Evolutionary conservation across 2,797 vertebrate species (phyloP).

Genomic region (Urosaurus nigricauda): DNA sequence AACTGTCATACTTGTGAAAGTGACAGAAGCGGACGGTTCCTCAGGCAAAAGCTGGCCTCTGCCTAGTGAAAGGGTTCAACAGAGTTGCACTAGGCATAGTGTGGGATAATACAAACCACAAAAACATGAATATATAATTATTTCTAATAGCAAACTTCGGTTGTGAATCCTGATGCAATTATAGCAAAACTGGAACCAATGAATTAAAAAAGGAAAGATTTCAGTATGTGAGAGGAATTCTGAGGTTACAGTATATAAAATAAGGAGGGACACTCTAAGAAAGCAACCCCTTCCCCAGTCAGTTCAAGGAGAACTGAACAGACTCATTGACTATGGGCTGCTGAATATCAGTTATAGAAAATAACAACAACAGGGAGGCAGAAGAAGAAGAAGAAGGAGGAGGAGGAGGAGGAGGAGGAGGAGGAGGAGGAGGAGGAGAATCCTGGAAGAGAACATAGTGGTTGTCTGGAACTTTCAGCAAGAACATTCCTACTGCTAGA

Average conservation of each 20-base stretch:
- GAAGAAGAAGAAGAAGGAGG: too few species aligned
- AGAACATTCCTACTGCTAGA: background rate
- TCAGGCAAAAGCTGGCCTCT: too few species aligned
- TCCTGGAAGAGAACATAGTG: too few species aligned
- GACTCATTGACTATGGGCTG: background rate
- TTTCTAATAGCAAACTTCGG: background rate
- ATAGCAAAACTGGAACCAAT: background rate
- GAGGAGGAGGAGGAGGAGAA: background rate
- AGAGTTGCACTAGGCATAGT: background rate
- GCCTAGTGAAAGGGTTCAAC: too few species aligned
- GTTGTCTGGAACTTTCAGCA: too few species aligned
- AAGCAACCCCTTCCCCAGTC: background rate
- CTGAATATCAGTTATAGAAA: background rate
- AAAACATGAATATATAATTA: background rate
- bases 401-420: too few species aligned
- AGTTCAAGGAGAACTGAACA: too few species aligned
- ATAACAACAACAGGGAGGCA: too few species aligned
- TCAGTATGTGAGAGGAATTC: background rate
- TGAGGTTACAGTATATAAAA: background rate
- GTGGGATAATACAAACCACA: background rate
- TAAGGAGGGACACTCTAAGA: background rate
- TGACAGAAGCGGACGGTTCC: too few species aligned
- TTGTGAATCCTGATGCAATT: background rate
- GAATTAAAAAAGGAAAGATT: background rate
- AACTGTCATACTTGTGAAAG: too few species aligned